A percentile compares a stretch with the other conserved stretches of the same genome.
Conservation (phyloP, 2,113 vertebrate genomes). For the Athene cunicularia region DNA sequence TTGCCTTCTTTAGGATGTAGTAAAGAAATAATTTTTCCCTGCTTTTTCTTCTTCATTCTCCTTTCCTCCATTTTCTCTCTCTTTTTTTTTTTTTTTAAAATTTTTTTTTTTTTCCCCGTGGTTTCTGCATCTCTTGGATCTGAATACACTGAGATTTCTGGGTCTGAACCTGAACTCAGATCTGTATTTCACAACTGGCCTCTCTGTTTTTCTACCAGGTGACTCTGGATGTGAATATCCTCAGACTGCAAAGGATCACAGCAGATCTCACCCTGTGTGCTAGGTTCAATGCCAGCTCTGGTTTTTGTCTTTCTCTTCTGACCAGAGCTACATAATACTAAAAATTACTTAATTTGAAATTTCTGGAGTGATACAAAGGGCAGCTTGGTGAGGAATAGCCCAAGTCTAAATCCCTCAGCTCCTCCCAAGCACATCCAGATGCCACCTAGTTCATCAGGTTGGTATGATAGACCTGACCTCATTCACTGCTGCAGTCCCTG, state of each 20-base stretch:
- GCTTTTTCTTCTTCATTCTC: background rate
- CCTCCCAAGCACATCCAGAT: accelerated
- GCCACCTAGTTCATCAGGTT: background rate
- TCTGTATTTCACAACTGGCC: background rate
- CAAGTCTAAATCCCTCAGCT: background rate
- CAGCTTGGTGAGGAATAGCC: background rate
- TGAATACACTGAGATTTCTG: background rate
- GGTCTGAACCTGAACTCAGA: background rate
- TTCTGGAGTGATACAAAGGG: background rate
- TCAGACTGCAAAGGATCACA: background rate
- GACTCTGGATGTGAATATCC: background rate
- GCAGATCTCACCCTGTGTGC: background rate
- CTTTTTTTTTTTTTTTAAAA: background rate
- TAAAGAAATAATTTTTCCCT: accelerated
- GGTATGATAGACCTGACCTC: background rate
- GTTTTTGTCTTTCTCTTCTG: background rate
- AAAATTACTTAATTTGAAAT: background rate
- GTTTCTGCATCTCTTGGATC: background rate
- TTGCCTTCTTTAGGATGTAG: background rate
- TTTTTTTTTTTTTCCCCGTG: background rate
- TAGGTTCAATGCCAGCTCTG: background rate
- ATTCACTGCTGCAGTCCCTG: background rate
- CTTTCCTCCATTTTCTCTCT: background rate
- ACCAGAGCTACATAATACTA: background rate
- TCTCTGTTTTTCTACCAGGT: background rate